A percentile compares a stretch with the other conserved stretches of the same genome.
phyloP scores from a whole-genome alignment of 2,113 vertebrate genomes.

The Edolisoma coerulescens region DNA sequence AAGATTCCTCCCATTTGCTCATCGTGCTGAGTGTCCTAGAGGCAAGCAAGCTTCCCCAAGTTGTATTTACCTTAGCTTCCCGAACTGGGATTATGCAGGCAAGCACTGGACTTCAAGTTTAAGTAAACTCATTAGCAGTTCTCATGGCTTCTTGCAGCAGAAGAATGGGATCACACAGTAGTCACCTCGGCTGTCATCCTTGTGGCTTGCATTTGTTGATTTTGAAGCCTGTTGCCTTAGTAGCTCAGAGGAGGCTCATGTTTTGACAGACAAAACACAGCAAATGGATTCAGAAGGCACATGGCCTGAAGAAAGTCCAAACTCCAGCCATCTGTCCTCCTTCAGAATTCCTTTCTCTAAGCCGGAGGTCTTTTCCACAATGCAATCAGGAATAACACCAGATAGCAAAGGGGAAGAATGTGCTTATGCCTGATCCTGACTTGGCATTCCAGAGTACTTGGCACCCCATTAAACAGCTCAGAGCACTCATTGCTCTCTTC shows the following conservation, averaged over 20 bases:
- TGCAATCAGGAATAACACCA: not conserved
- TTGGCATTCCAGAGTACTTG: not conserved
- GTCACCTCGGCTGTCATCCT: not conserved
- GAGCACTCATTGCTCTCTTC: not conserved
- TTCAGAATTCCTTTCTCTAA: not conserved
- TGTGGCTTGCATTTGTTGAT: not conserved
- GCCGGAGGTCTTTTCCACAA: not conserved
- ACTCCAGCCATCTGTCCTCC: conserved; percentile 1
- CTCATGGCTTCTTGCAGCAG: not conserved
- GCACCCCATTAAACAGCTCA: not conserved
- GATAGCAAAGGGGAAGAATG: not conserved
- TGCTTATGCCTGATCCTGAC: not conserved
- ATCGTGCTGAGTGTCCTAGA: not conserved
- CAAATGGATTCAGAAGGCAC: not conserved
- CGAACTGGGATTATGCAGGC: not conserved
- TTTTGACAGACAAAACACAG: conserved; percentile 32
- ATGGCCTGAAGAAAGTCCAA: conserved; percentile 7
- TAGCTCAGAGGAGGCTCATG: not conserved
- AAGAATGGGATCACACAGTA: not conserved
- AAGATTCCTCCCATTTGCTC: conserved; percentile 12
- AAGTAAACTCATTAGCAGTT: conserved; percentile 14
- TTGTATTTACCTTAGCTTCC: conserved; percentile 14
- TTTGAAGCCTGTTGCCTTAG: conserved; percentile 22
- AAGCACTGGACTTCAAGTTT: not conserved
- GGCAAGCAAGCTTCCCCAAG: not conserved